Base-by-base conservation (phyloP, 2,888 invertebrate species). In the Lutraria lutraria region DNA sequence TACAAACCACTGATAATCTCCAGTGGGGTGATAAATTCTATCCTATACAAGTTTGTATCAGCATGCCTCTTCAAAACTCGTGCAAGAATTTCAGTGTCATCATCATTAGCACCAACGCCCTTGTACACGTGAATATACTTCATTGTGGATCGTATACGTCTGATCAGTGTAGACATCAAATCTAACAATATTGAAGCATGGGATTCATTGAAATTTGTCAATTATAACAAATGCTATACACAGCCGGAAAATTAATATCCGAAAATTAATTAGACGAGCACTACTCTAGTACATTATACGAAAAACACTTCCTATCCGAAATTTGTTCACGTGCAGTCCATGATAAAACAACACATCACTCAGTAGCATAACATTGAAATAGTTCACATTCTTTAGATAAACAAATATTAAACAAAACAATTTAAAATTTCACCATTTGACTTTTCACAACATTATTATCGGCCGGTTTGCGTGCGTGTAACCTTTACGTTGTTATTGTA, bases 21-120 rank as follows among this genome's bases (percentile, higher is more conserved):
- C 43, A 93, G 92, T n/a, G 94, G 93, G 63, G 93, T 68, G 6
- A 95, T 93, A 60, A 79, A 89, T n/a, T 88, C 79, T 12, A 95
- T 88, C 0, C 76, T 72, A 60, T 94, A 92, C 29, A 86, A 16
- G 0, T 84, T 43, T 0, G 63, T 31, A 68, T 92, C 84, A 21
- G 93, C 85, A 85, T 88, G 56, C 54, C 85, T 72, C 21, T 81
- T 53, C 13, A 94, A 81, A 0, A 88, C 86, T 83, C 88, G 54
- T 13, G 84, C 53, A 15, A 94, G 72, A 79, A 92, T 89, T 0
- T 81, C 25, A 0, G 89, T 83, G 54, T 89, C 90, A 29, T 87
- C 68, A 12, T 92, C 89, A 52, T 89, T 87, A 31, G 92, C 91
- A 3, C 94, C 94, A 83, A 90, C 83, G 1, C 94, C 94, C 68